A percentile compares a stretch with the other conserved stretches of the same genome.
Conservation (phyloP, 2,888 invertebrate species). For the Agrotis ipsilon region DNA sequence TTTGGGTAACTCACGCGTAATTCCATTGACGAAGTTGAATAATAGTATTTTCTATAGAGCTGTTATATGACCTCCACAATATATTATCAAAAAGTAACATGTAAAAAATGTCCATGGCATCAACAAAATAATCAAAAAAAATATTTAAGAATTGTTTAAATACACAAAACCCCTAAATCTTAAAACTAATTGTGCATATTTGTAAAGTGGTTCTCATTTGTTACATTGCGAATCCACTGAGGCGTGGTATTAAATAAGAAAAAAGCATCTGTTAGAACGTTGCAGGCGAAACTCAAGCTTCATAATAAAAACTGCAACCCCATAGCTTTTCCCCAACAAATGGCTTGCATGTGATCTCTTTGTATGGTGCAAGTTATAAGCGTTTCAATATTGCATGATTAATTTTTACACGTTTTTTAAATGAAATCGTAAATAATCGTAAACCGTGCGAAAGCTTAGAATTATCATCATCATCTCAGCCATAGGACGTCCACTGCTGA, state of each 20-base stretch:
- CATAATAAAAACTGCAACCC: conserved; percentile 81
- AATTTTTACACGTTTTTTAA: not conserved
- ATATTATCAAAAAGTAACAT: too few species aligned
- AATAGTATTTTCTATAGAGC: too few species aligned
- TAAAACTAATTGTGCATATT: conserved; percentile 44
- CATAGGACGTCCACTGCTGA: too few species aligned
- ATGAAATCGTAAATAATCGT: too few species aligned
- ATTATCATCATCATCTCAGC: too few species aligned
- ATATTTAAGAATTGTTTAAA: not conserved
- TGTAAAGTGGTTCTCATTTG: conserved; percentile 42
- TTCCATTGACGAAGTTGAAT: too few species aligned
- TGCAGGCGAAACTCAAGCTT: conserved; percentile 73
- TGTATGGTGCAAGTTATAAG: conserved; percentile 64
- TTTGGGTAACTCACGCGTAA: too few species aligned
- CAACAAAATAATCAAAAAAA: too few species aligned
- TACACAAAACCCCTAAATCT: conserved; percentile 21
- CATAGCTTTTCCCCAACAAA: conserved; percentile 82
- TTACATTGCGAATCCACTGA: conserved; percentile 36
- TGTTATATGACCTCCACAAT: too few species aligned
- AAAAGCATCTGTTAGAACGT: conserved; percentile 69
- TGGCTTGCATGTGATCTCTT: conserved; percentile 83
- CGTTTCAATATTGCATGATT: conserved; percentile 3
- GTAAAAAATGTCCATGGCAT: too few species aligned
- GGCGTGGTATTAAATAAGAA: conserved; percentile 62
- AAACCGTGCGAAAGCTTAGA: too few species aligned